Percentiles rank a stretch among this genome's conserved stretches.
Conservation (phyloP, 2,888 invertebrate species). For the Acrobasis repandana region DNA sequence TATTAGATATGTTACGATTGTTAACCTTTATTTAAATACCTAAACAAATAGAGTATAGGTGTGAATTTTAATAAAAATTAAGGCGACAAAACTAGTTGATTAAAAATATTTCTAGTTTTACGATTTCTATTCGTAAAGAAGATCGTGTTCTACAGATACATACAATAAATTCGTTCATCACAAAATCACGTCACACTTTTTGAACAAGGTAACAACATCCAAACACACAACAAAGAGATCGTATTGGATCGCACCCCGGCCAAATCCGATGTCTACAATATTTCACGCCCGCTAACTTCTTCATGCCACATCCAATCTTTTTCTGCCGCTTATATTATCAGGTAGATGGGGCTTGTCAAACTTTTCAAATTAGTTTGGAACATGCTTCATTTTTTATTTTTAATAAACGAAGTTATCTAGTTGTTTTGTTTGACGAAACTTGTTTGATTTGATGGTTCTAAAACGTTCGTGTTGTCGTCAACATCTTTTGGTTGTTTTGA, state of each 20-base stretch:
- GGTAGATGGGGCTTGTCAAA: constrained; percentile 68
- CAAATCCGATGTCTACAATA: constrained; percentile 58
- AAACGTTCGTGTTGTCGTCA: neutral
- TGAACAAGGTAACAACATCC: constrained; percentile 40
- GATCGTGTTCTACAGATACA: no score
- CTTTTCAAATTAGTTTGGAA: constrained; percentile 69
- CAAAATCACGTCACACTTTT: constrained; percentile 25
- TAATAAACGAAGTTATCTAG: constrained; percentile 42
- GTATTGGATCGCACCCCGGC: constrained; percentile 43
- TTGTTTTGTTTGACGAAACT: constrained; percentile 30
- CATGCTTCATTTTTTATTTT: constrained; percentile 50
- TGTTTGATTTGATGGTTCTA: constrained; percentile 15
- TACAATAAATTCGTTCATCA: no score
- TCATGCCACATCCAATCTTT: constrained; percentile 65
- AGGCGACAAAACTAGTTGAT: no score
- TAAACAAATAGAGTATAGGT: no score
- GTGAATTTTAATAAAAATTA: no score
- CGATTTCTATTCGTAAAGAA: no score
- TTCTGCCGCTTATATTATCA: constrained; percentile 66
- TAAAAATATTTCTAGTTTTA: no score
- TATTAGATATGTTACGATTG: no score
- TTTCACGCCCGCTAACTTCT: constrained; percentile 64
- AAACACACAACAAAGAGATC: constrained; percentile 41
- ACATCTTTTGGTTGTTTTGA: neutral
- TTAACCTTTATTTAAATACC: no score